These are phyloP conservation scores for Falco punctatus DNA, from an alignment of 2,113 vertebrate species.

Conservation along the genomic window DNA sequence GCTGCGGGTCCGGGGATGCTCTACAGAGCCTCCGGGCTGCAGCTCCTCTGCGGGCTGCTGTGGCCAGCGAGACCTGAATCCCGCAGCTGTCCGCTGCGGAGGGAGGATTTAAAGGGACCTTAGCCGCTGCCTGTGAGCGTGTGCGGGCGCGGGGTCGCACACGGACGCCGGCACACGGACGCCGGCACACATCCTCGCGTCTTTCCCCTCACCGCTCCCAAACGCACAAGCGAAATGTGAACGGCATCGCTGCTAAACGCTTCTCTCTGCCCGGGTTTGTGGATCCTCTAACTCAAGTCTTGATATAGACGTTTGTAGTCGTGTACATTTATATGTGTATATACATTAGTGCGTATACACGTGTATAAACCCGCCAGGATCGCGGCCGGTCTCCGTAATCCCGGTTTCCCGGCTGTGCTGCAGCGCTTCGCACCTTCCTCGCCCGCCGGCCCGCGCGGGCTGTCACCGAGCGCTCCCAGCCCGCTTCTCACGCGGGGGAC, in stretches of 20 bases:
- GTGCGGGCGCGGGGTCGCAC: rapidly evolving
- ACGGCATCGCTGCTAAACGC: background rate
- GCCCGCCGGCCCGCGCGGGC: background rate
- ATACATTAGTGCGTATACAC: rapidly evolving
- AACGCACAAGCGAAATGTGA: background rate
- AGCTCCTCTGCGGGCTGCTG: background rate
- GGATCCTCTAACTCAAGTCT: background rate
- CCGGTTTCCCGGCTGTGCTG: background rate
- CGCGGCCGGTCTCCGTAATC: background rate
- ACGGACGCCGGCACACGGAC: no score
- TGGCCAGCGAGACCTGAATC: background rate
- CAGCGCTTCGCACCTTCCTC: background rate
- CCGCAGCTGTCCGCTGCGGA: background rate
- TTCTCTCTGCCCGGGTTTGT: background rate
- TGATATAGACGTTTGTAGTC: rapidly evolving
- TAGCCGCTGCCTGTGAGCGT: background rate
- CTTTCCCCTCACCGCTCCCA: background rate
- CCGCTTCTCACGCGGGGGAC: no score
- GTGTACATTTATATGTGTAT: background rate
- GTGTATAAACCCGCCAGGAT: background rate
- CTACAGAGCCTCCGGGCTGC: background rate
- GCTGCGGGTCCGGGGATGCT: background rate
- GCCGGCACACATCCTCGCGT: background rate
- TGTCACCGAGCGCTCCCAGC: background rate
- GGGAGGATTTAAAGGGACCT: background rate